Evolutionary conservation across 2,113 vertebrate genomes (phyloP).

Genomic region (Ciconia boyciana): DNA sequence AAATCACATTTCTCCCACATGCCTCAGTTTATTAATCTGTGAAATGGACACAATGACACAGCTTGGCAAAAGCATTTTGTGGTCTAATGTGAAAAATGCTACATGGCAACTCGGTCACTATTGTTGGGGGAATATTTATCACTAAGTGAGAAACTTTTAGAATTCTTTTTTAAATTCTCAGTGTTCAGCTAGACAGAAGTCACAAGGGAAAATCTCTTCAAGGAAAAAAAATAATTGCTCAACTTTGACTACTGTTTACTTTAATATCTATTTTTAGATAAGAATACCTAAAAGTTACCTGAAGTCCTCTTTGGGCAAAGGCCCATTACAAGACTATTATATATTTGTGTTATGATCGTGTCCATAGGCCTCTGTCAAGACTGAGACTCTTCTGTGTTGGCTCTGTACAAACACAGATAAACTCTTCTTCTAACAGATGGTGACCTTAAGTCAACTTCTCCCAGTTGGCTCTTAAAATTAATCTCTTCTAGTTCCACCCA

Average conservation of each 20-base stretch:
- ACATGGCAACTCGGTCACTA: not conserved
- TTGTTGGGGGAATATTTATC: not conserved
- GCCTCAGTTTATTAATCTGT: not conserved
- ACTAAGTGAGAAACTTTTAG: not conserved
- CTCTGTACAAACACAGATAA: not conserved
- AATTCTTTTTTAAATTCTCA: not conserved
- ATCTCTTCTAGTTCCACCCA: not conserved
- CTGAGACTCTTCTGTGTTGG: not conserved
- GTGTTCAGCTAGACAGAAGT: not conserved
- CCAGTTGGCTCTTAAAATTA: not conserved
- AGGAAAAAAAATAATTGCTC: not conserved
- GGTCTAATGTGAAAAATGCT: not conserved
- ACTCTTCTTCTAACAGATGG: not conserved
- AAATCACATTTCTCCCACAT: not conserved
- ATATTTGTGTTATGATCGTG: not conserved
- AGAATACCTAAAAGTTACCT: not conserved
- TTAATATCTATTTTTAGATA: not conserved
- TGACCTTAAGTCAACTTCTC: constrained; percentile 25
- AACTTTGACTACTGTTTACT: not conserved
- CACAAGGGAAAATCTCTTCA: not conserved
- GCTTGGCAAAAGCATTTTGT: not conserved
- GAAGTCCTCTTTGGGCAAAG: not conserved
- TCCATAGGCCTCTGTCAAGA: not conserved
- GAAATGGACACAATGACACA: not conserved
- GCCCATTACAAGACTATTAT: not conserved